Percentiles rank a stretch among this genome's conserved stretches.
Evolutionary conservation across 1,140 invertebrate genomes (phyloP).

Genomic region (Bombus pascuorum): DNA sequence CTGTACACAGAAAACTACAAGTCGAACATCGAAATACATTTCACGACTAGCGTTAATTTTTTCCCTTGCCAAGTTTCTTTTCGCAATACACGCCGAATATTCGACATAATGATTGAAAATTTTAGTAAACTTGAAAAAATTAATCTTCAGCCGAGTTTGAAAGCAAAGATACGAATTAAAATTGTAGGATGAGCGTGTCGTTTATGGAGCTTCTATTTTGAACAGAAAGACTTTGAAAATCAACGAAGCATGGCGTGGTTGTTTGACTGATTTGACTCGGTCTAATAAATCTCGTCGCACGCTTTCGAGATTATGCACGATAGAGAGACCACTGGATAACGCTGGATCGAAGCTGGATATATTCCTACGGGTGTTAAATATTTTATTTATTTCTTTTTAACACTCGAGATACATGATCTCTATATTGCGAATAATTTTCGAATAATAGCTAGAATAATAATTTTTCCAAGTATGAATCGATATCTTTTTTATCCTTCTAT

Average conservation of each 20-base stretch:
- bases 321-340: not conserved
- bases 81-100: no score
- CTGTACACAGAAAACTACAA: not conserved
- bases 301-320: constrained; percentile 10
- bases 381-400: not conserved
- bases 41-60: no score
- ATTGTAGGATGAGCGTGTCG: not conserved
- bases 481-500: not conserved
- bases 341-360: constrained; percentile 1
- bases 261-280: constrained; percentile 26
- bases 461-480: not conserved
- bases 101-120: no score
- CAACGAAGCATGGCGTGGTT: not conserved
- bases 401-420: not conserved
- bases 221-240: constrained; percentile 25
- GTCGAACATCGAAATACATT: not conserved
- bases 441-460: not conserved
- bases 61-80: no score
- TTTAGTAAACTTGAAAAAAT: not conserved
- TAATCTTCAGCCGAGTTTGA: not conserved
- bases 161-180: not conserved
- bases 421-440: not conserved
- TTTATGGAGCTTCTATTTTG: constrained; percentile 13
- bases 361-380: not conserved
- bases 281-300: constrained; percentile 23